phyloP scores from a whole-genome alignment of 2,113 vertebrate genomes.

The Hystrix cristata region DNA sequence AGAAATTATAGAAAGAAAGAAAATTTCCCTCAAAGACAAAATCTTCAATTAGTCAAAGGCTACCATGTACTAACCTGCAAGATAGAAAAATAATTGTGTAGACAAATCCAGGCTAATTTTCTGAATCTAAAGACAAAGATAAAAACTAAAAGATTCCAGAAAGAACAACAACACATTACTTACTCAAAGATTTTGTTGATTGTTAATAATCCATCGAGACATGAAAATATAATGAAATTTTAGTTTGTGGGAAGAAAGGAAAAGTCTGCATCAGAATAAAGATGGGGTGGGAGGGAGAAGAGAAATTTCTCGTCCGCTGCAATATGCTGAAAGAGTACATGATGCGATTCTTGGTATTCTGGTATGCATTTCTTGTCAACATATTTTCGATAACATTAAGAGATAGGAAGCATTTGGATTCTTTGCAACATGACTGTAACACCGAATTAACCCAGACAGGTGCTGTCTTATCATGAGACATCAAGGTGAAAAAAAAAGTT shows the following conservation, averaged over 20 bases:
- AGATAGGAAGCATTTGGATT: background rate
- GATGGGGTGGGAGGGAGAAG: background rate
- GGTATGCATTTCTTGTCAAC: background rate
- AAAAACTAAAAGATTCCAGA: background rate
- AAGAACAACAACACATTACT: background rate
- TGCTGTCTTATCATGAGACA: background rate
- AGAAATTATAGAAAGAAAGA: background rate
- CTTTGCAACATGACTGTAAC: background rate
- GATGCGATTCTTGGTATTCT: background rate
- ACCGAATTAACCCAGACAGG: background rate
- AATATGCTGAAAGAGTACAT: background rate
- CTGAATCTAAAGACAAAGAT: constrained; percentile 10
- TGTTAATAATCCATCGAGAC: background rate
- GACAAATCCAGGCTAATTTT: background rate
- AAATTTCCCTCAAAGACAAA: background rate
- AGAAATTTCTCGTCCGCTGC: background rate
- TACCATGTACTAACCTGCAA: background rate
- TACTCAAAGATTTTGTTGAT: background rate
- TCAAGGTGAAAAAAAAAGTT: background rate
- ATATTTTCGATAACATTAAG: background rate
- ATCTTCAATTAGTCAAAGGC: background rate
- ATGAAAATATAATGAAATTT: constrained; percentile 5
- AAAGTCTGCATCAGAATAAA: background rate
- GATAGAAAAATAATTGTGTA: background rate
- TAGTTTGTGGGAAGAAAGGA: background rate